Base-by-base conservation (phyloP, 1,140 invertebrate genomes). In the Palaemon carinicauda region DNA sequence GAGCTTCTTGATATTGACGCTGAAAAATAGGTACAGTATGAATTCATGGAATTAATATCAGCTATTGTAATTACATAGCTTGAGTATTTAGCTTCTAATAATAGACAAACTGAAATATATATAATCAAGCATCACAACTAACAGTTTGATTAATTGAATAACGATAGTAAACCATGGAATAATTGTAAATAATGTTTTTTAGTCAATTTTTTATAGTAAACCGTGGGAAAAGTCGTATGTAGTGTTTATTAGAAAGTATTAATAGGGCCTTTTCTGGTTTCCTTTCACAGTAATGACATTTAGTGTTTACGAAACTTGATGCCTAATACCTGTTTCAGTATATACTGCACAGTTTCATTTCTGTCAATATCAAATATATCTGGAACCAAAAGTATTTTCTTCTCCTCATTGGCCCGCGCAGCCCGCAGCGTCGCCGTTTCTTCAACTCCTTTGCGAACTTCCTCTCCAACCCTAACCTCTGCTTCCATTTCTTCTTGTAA, bases 261-360 rank as follows among this genome's bases (percentile, higher is more conserved):
- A 14, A 15, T 0, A 9, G 12, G 65, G 21, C 1, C 65, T 24
- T 27, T 17, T 31, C 24, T 31, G 12, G 24, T 69, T 31, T 31
- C 17, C 17, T 0, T 0, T 14, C 56, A n/a, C 56, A 3, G 33
- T 41, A 9, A 41, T 9, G 9, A 41, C 12, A 41, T 41, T 41
- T 41, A 41, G n/a, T n/a, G n/a, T n/a, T n/a, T 41, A 41, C 12
- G 41, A 41, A 1, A 7, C 41, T 41, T 41, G 0, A 41, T 41
- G 1, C 41, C 56, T 60, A 31, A 29, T 74, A 86, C 84, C 84
- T 86, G 77, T 24, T 73, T 65, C 51, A 86, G 51, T 24, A 86
- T 86, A 17, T 73, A 71, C 77, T 86, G 84, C 12, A 86, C 84
- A 17, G 75, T 80, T 51, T 69, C 65, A 73, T 86, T 86, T 29